A percentile compares a stretch with the other conserved stretches of the same genome.
Conservation (phyloP, 53 echinoderm and acorn worm species). For the Hippasteria phrygiana region DNA sequence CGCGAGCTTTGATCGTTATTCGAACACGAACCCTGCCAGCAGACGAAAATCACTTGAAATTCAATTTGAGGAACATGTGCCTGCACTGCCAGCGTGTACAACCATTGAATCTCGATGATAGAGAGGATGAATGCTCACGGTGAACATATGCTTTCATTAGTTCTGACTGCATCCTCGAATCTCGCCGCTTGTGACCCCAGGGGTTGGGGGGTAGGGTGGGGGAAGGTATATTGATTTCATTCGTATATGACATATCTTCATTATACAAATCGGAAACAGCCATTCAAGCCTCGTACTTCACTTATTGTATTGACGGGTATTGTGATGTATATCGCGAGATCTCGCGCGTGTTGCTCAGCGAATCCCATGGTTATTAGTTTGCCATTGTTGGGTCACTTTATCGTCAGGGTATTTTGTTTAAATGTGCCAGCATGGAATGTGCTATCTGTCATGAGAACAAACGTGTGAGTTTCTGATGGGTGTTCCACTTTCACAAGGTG, state of each 20-base stretch:
- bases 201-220: background rate
- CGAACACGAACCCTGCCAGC: slow-evolving; percentile 2
- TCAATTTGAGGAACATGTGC: background rate
- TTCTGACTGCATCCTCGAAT: background rate
- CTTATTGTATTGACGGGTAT: no score
- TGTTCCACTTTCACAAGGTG: no score
- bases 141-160: background rate
- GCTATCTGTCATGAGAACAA: no score
- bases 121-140: background rate
- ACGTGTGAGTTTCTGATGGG: no score
- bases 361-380: background rate
- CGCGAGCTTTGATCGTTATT: background rate
- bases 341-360: background rate
- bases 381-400: no score
- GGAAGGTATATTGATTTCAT: no score
- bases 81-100: background rate
- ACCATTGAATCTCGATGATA: background rate
- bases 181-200: background rate
- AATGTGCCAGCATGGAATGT: no score
- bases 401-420: no score
- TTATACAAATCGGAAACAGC: background rate
- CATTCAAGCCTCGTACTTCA: no score
- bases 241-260: background rate
- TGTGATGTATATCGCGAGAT: background rate
- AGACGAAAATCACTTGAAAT: background rate